Evolutionary conservation across 2,113 vertebrate genomes (phyloP).

Genomic region (Cyprinodon brontotheroides): DNA sequence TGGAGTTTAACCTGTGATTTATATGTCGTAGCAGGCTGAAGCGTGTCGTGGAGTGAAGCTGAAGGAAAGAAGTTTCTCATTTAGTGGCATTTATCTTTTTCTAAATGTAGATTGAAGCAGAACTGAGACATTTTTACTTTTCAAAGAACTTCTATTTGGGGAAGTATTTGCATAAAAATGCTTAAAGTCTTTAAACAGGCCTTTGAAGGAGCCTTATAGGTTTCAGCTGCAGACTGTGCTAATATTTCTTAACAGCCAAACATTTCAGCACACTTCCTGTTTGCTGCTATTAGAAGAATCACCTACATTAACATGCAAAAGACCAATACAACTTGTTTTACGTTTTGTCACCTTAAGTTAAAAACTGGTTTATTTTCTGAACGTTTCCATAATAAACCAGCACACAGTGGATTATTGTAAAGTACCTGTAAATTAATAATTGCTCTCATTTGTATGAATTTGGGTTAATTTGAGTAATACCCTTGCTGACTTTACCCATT

Average conservation of each 20-base stretch:
- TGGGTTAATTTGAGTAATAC: no score
- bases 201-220: neutral
- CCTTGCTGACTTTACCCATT: neutral
- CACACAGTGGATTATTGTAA: no score
- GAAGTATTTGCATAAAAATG: neutral
- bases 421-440: no score
- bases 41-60: neutral
- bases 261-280: neutral
- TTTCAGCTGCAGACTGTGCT: neutral
- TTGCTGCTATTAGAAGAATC: neutral
- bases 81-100: neutral
- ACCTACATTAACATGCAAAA: neutral
- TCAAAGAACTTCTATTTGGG: neutral
- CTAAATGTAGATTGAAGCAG: neutral
- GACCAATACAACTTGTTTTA: neutral
- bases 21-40: slow-evolving; percentile 13
- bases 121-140: neutral
- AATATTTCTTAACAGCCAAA: slow-evolving; percentile 9
- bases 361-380: neutral
- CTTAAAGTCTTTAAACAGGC: neutral
- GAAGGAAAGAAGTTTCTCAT: neutral
- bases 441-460: no score
- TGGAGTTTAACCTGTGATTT: slow-evolving; percentile 29
- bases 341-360: neutral
- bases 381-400: no score